Evolutionary conservation across 2,888 invertebrate genomes (phyloP).

Genomic region (Rhogogaster chlorosoma): DNA sequence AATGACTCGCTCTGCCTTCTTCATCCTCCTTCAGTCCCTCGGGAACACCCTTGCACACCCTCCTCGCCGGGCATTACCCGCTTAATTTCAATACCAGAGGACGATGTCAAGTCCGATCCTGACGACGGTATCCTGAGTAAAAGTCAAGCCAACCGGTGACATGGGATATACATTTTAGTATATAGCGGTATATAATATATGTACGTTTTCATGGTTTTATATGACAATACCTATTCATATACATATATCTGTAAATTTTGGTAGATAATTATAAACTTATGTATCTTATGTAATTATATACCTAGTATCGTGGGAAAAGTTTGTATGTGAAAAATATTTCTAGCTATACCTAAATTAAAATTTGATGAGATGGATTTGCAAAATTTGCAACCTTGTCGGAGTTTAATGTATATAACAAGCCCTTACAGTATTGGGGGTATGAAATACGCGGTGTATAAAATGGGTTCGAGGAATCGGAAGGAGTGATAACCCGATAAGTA

Average conservation of each 20-base stretch:
- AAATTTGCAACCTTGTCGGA: too few relatives aligned
- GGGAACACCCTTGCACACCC: not conserved
- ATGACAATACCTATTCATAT: not conserved
- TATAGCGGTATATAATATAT: not conserved
- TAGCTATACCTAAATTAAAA: too few relatives aligned
- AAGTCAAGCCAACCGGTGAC: not conserved
- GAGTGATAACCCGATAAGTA: not conserved
- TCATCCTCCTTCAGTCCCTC: not conserved
- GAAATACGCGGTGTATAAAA: not conserved
- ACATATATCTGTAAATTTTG: not conserved
- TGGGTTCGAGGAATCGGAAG: not conserved
- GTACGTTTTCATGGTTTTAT: not conserved
- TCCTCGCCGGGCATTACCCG: not conserved
- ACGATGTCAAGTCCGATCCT: not conserved
- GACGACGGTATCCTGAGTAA: not conserved
- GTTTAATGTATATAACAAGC: not conserved
- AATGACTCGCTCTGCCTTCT: not conserved
- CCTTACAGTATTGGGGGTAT: not conserved
- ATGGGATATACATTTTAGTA: not conserved
- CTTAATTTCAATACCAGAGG: constrained; percentile 35
- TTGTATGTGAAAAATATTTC: too few relatives aligned
- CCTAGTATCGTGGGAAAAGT: too few relatives aligned
- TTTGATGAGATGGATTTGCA: too few relatives aligned
- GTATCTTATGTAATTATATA: too few relatives aligned
- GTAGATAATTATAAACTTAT: too few relatives aligned